phyloP scores from a whole-genome alignment of 2,888 invertebrate species.

The Bursaphelenchus okinawaensis region DNA sequence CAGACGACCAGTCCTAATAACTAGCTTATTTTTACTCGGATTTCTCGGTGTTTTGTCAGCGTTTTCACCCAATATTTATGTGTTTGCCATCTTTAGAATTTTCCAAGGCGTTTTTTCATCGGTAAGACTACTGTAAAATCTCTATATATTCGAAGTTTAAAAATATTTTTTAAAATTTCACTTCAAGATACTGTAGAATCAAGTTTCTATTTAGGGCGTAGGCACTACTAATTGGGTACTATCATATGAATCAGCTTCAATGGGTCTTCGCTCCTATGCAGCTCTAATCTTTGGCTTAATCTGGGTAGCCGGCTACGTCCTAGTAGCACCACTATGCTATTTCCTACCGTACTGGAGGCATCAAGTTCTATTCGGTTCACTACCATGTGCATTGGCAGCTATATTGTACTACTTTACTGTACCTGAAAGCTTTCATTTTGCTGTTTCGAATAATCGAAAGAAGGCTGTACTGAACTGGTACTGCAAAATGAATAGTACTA shows the following conservation, averaged over 20 bases:
- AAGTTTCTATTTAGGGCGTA: background rate
- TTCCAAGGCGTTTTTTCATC: constrained; percentile 68
- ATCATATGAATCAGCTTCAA: constrained; percentile 15
- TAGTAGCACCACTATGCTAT: constrained; percentile 37
- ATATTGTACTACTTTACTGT: constrained; percentile 24
- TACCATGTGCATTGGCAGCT: constrained; percentile 25
- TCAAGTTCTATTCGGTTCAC: constrained; percentile 28
- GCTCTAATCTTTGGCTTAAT: constrained; percentile 43
- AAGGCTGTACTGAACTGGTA: background rate
- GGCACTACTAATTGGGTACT: constrained; percentile 22
- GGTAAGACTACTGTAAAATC: constrained; percentile 58
- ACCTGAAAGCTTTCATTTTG: constrained; percentile 24
- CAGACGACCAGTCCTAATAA: constrained; percentile 37
- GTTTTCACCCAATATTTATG: constrained; percentile 68
- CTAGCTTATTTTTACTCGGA: constrained; percentile 30
- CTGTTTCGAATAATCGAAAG: constrained; percentile 7
- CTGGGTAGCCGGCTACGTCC: constrained; percentile 43
- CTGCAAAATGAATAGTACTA: background rate
- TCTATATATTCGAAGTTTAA: background rate
- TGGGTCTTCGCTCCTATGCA: constrained; percentile 38
- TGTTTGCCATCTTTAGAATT: constrained; percentile 67
- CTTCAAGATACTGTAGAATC: background rate
- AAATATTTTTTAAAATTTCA: background rate
- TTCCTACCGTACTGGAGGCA: constrained; percentile 33
- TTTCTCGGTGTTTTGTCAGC: constrained; percentile 68